Evolutionary conservation across 2,888 invertebrate species (phyloP).

Genomic region (Sialis fuliginosa): DNA sequence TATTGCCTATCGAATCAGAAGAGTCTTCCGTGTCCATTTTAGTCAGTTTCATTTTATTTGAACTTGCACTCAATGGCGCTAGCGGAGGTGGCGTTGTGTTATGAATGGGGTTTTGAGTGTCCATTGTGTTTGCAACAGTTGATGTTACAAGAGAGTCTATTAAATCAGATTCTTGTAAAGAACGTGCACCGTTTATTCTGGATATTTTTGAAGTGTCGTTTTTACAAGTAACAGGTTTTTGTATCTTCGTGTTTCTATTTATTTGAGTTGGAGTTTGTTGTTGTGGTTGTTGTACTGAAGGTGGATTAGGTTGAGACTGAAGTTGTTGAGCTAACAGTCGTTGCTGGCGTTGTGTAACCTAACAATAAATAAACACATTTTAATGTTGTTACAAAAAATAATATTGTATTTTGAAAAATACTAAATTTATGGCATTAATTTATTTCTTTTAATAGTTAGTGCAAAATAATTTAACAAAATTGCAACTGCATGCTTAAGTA

Average conservation of each 20-base stretch:
- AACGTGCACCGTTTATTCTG: constrained; percentile 23
- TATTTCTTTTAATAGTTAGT: no score
- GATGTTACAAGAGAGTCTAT: constrained; percentile 24
- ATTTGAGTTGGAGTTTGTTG: constrained; percentile 17
- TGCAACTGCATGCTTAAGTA: no score
- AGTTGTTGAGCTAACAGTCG: constrained; percentile 35
- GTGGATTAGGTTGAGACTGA: constrained; percentile 19
- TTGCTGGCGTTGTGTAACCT: constrained; percentile 49
- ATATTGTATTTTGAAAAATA: no score
- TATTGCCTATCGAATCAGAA: constrained; percentile 27
- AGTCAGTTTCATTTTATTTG: constrained; percentile 13
- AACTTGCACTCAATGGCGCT: constrained; percentile 23
- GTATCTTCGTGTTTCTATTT: constrained; percentile 19
- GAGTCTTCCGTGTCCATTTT: constrained; percentile 26
- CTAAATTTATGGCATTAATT: no score
- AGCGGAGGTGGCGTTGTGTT: constrained; percentile 26
- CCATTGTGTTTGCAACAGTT: constrained; percentile 14
- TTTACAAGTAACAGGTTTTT: constrained; percentile 11
- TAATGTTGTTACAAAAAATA: no score
- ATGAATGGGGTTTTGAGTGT: neutral
- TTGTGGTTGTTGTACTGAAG: constrained; percentile 18
- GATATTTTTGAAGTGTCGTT: constrained; percentile 14
- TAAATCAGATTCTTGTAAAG: constrained; percentile 19
- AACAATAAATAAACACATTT: constrained; percentile 3
- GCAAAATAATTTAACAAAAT: no score